These are phyloP conservation scores for Diabrotica balteata DNA, from an alignment of 2,888 invertebrate species.

Conservation along the genomic window DNA sequence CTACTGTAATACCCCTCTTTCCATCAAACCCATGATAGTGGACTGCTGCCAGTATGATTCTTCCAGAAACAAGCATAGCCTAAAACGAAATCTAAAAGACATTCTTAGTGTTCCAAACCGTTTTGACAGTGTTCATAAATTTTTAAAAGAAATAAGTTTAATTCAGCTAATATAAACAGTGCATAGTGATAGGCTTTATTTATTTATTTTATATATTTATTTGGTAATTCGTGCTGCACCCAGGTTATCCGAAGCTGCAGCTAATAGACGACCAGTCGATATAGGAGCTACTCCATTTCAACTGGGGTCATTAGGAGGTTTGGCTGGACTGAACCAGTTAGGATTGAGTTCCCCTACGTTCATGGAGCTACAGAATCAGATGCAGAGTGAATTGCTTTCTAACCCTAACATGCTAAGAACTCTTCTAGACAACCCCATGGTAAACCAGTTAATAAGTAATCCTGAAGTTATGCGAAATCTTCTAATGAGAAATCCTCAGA, in stretches of 20 bases:
- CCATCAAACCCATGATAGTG: no score
- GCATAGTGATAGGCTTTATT: no score
- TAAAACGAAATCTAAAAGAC: no score
- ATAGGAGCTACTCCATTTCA: constrained; percentile 50
- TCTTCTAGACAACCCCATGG: constrained; percentile 93
- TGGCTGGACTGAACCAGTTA: constrained; percentile 76
- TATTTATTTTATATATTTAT: no score
- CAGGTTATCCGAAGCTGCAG: constrained; percentile 61
- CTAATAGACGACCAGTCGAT: constrained; percentile 53
- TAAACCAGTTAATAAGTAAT: constrained; percentile 94
- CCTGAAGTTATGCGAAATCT: constrained; percentile 93
- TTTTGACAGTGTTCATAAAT: no score
- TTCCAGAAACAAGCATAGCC: no score
- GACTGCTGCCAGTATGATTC: no score
- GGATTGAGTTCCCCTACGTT: constrained; percentile 76
- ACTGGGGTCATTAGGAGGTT: constrained; percentile 67
- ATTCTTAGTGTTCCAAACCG: no score
- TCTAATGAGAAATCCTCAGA: constrained; percentile 94
- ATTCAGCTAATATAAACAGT: no score
- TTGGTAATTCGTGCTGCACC: constrained; percentile 88
- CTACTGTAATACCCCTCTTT: no score
- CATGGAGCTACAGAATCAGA: constrained; percentile 81
- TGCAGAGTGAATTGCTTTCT: constrained; percentile 87
- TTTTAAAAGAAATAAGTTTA: no score
- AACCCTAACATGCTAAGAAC: constrained; percentile 92